Evolutionary conservation across 1,140 invertebrate genomes (phyloP).

Genomic region (Polypedilum vanderplanki): DNA sequence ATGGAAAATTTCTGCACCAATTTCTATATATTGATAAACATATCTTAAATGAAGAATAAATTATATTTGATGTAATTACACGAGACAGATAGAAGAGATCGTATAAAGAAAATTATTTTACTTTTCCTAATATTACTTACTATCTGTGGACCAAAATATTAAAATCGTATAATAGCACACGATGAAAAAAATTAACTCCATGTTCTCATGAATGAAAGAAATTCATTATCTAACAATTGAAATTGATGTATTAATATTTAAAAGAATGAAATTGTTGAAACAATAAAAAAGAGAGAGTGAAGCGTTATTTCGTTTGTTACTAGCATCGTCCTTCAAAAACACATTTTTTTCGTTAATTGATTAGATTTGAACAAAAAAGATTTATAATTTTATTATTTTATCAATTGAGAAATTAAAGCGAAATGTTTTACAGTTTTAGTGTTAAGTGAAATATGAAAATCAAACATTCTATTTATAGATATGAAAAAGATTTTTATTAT

Average conservation of each 20-base stretch:
- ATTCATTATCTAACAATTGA: too few relatives aligned
- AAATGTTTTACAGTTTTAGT: background rate
- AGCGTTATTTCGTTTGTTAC: too few relatives aligned
- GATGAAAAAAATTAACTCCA: background rate
- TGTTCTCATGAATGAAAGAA: too few relatives aligned
- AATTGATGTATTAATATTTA: too few relatives aligned
- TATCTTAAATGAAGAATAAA: background rate
- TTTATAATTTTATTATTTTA: background rate
- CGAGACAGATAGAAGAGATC: background rate
- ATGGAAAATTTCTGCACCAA: background rate
- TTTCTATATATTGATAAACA: background rate
- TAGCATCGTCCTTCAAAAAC: too few relatives aligned
- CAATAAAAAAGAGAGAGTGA: too few relatives aligned
- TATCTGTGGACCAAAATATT: slow-evolving; percentile 2
- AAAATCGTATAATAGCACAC: too few relatives aligned
- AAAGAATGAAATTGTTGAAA: too few relatives aligned
- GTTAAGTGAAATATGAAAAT: background rate
- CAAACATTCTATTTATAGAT: background rate
- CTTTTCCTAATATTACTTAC: background rate
- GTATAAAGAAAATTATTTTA: too few relatives aligned
- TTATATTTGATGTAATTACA: background rate
- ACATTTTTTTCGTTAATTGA: too few relatives aligned
- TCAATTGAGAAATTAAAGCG: background rate
- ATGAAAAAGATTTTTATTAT: slow-evolving; percentile 7
- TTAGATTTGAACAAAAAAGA: too few relatives aligned